Percentiles rank a stretch among this genome's conserved stretches.
phyloP scores from a whole-genome alignment of 2,113 vertebrate species.

The Paradisaea rubra region DNA sequence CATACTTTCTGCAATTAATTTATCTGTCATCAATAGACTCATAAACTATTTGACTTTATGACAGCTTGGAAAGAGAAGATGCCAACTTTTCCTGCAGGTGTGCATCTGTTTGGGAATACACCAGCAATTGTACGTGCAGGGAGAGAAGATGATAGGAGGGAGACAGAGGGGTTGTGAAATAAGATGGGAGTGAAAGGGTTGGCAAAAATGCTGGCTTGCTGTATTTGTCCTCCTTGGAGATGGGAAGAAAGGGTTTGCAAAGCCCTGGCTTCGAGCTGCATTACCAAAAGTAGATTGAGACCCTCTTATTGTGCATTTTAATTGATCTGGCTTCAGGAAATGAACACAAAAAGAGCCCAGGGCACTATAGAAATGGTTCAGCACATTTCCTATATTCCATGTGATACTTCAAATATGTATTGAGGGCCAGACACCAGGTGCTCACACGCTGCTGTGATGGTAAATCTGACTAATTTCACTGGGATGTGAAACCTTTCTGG shows the following conservation, averaged over 20 bases:
- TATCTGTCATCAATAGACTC: conserved; percentile 76
- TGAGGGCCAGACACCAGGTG: background rate
- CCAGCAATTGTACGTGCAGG: conserved; percentile 62
- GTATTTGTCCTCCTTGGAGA: background rate
- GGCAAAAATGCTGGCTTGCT: conserved; percentile 44
- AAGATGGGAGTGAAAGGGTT: conserved; percentile 52
- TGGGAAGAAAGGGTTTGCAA: background rate
- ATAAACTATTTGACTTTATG: conserved; percentile 68
- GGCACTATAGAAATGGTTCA: background rate
- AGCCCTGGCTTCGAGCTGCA: background rate
- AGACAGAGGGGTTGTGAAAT: conserved; percentile 66
- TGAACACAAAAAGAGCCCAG: background rate
- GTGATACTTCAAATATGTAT: background rate
- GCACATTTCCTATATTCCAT: background rate
- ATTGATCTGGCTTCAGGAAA: background rate
- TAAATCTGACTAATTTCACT: background rate
- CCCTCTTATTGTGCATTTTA: background rate
- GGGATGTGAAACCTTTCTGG: background rate
- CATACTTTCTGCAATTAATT: conserved; percentile 74
- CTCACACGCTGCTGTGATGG: background rate
- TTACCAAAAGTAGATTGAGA: background rate
- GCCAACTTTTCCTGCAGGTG: conserved; percentile 76
- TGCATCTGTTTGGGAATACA: conserved; percentile 65
- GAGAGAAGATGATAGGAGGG: conserved; percentile 39
- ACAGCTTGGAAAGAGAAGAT: conserved; percentile 64